Base-by-base conservation (phyloP, 2,888 invertebrate genomes). In the Willowsia nigromaculata region DNA sequence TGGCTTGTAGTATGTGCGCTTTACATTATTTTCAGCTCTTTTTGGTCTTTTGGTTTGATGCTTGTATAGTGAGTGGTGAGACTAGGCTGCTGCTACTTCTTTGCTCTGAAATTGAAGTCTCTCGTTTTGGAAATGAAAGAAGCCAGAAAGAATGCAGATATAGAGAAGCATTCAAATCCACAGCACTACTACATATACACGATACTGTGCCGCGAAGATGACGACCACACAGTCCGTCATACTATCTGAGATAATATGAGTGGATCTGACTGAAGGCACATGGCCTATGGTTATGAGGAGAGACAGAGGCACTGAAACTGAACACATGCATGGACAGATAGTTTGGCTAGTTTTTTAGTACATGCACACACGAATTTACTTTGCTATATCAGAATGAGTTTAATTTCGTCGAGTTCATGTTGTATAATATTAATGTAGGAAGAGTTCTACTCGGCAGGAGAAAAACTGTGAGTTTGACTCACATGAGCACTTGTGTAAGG, bases 21-120 rank as follows among this genome's bases (percentile, higher is more conserved):
- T 56, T 22, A 78, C 53, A 78, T 56, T 56, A 15, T 56, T 78
- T 78, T 78, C 78, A 78, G 78, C 78, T 78, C 56, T 78, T 71
- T 78, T 78, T 33, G 78, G 53, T 74, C 33, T 62, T 62, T 15
- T 15, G 30, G 33, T 18, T 40, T 18, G 68, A 11, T 76, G 65
- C 13, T 65, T 15, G 15, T 62, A 30, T 4, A 15, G 33, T n/a
- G n/a, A 33, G n/a, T 65, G n/a, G 33, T 68, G n/a, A 37, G 53
- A n/a, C n/a, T 18, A 22, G 1, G 22, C 40, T 62, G 27, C 47
- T 74, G 74, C 43, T 74, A 27, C 27, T 74, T 47, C 74, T 22
- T 74, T 74, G 15, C 74, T 27, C 74, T 47, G 74, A 74, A 74
- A 74, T 40, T 78, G 56, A 78, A 78, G 78, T 18, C 56, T 56